phyloP scores from a whole-genome alignment of 2,888 invertebrate species.

The Morpho achilles region DNA sequence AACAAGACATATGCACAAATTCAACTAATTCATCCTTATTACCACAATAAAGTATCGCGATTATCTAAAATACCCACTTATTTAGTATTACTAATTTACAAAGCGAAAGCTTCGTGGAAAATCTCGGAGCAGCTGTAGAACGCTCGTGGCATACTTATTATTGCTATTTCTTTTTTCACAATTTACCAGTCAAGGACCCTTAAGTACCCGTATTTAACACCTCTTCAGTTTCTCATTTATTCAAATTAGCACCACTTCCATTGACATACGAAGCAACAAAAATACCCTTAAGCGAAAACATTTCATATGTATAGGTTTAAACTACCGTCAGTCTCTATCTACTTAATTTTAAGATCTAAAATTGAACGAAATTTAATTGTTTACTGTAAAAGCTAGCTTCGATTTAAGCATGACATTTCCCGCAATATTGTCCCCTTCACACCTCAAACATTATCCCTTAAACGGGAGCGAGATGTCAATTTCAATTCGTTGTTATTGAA shows the following conservation, averaged over 20 bases:
- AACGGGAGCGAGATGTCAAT: constrained; percentile 23
- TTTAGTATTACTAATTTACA: constrained; percentile 19
- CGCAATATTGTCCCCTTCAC: constrained; percentile 22
- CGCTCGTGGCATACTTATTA: constrained; percentile 28
- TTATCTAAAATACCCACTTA: constrained; percentile 23
- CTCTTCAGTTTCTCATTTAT: constrained; percentile 35
- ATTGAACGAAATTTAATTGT: constrained; percentile 2
- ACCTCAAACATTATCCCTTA: constrained; percentile 16
- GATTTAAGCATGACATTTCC: constrained; percentile 26
- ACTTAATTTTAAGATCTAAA: constrained; percentile 14
- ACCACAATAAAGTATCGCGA: constrained; percentile 20
- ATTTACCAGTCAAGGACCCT: constrained; percentile 24
- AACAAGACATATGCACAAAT: constrained; percentile 24
- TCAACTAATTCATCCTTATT: constrained; percentile 25
- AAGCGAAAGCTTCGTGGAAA: constrained; percentile 27
- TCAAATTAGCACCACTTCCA: constrained; percentile 34
- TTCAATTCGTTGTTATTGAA: constrained; percentile 29
- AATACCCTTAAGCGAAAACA: constrained; percentile 20
- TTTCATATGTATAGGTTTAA: constrained; percentile 2
- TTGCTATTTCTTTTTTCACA: constrained; percentile 24
- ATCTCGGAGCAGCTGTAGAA: constrained; percentile 25
- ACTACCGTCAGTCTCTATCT: constrained; percentile 2
- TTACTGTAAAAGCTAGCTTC: constrained; percentile 4
- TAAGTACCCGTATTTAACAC: constrained; percentile 36
- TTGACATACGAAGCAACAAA: constrained; percentile 31